A percentile compares a stretch with the other conserved stretches of the same genome.
phyloP scores from a whole-genome alignment of 2,797 vertebrate species.

The Esox masquinongy region DNA sequence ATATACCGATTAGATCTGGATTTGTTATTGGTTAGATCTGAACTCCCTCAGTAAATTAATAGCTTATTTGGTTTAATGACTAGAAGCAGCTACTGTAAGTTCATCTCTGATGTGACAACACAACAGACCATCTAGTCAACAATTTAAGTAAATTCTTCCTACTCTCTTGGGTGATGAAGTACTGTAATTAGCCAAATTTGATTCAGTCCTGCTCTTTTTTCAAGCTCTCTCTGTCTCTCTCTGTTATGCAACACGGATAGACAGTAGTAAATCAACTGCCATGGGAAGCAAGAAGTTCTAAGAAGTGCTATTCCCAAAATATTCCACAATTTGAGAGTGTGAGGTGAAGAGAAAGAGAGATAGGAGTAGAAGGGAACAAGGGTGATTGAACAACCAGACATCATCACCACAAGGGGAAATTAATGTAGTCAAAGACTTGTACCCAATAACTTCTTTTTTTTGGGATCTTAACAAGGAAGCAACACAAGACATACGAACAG shows the following conservation, averaged over 20 bases:
- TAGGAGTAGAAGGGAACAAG: background rate
- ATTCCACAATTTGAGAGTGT: slow-evolving; percentile 21
- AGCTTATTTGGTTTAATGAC: background rate
- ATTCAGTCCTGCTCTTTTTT: slow-evolving; percentile 24
- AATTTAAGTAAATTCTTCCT: slow-evolving; percentile 14
- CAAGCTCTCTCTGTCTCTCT: slow-evolving; percentile 25
- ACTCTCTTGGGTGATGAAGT: background rate
- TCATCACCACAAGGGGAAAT: background rate
- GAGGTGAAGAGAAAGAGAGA: background rate
- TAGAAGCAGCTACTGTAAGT: background rate
- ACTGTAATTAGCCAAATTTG: background rate
- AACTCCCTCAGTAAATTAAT: background rate
- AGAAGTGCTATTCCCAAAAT: slow-evolving; percentile 36
- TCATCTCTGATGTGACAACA: background rate
- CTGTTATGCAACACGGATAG: slow-evolving; percentile 28
- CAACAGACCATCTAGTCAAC: slow-evolving; percentile 6
- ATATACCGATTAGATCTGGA: background rate
- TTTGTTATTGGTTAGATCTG: background rate
- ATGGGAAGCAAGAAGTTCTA: slow-evolving; percentile 39
- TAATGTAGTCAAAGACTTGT: background rate
- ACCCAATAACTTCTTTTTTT: background rate
- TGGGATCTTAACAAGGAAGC: background rate
- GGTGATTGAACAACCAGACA: background rate
- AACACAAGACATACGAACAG: too few species aligned
- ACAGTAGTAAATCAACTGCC: slow-evolving; percentile 37